These are phyloP conservation scores for Argya squamiceps DNA, from an alignment of 2,797 vertebrate species.

Conservation along the genomic window DNA sequence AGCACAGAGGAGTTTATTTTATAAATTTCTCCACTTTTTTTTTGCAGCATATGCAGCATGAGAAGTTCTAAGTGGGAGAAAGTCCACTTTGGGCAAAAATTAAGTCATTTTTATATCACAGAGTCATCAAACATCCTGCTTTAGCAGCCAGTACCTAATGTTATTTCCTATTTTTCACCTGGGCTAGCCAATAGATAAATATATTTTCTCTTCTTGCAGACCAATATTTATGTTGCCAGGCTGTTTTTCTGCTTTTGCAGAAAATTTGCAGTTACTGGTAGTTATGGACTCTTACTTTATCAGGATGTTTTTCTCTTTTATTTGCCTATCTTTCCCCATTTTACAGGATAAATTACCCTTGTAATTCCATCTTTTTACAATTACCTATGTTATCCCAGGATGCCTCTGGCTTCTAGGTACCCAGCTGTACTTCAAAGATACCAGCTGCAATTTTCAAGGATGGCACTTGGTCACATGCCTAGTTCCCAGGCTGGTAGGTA, in stretches of 20 bases:
- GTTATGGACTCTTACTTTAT: neutral
- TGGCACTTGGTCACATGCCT: neutral
- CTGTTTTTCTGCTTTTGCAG: neutral
- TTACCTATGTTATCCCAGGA: neutral
- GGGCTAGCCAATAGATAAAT: neutral
- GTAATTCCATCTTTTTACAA: neutral
- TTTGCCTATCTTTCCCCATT: neutral
- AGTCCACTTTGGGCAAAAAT: neutral
- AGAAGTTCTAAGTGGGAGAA: neutral
- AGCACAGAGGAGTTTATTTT: neutral
- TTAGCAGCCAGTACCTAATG: neutral
- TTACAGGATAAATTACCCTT: neutral
- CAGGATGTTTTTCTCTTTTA: neutral
- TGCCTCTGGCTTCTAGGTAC: neutral
- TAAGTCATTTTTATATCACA: neutral
- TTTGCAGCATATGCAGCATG: neutral
- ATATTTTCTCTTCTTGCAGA: neutral
- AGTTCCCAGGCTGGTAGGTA: neutral
- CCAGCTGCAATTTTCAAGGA: neutral
- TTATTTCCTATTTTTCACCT: neutral
- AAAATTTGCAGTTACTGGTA: neutral
- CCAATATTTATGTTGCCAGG: neutral
- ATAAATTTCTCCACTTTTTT: neutral
- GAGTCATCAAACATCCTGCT: neutral
- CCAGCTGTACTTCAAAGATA: neutral